Evolutionary conservation across 2,113 vertebrate species (phyloP).

Genomic region (Misgurnus mizolepis): DNA sequence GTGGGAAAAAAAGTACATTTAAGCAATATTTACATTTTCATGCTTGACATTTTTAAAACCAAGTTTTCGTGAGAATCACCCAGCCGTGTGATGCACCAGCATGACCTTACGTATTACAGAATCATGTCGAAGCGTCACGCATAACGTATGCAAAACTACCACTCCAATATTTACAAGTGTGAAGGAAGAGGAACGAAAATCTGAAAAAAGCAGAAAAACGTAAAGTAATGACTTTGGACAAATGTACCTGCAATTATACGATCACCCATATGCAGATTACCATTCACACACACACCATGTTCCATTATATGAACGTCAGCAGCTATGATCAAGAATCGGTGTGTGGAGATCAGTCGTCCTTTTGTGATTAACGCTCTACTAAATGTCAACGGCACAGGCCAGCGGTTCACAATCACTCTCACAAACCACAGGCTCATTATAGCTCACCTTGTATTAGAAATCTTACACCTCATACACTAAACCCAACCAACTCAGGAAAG

Average conservation of each 20-base stretch:
- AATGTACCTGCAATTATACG: neutral
- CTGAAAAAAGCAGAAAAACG: too few species aligned
- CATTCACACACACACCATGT: neutral
- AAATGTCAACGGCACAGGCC: constrained; percentile 33
- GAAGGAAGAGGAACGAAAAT: too few species aligned
- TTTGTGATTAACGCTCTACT: constrained; percentile 35
- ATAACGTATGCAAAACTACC: too few species aligned
- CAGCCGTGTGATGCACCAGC: too few species aligned
- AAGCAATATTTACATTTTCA: too few species aligned
- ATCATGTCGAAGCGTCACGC: too few species aligned
- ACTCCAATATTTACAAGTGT: too few species aligned
- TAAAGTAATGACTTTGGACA: too few species aligned
- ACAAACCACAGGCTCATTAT: constrained; percentile 27
- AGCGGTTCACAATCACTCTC: constrained; percentile 23
- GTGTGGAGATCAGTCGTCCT: constrained; percentile 8
- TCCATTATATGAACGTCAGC: constrained; percentile 7
- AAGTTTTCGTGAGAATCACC: too few species aligned
- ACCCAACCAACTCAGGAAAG: neutral
- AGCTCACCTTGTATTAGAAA: constrained; percentile 18
- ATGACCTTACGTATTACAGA: too few species aligned
- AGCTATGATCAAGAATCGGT: constrained; percentile 16
- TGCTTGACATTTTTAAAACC: too few species aligned
- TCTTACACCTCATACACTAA: constrained; percentile 6
- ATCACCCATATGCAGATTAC: neutral
- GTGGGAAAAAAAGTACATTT: too few species aligned